Conservation (phyloP, 2,797 vertebrate species). For the Manis pentadactyla region DNA sequence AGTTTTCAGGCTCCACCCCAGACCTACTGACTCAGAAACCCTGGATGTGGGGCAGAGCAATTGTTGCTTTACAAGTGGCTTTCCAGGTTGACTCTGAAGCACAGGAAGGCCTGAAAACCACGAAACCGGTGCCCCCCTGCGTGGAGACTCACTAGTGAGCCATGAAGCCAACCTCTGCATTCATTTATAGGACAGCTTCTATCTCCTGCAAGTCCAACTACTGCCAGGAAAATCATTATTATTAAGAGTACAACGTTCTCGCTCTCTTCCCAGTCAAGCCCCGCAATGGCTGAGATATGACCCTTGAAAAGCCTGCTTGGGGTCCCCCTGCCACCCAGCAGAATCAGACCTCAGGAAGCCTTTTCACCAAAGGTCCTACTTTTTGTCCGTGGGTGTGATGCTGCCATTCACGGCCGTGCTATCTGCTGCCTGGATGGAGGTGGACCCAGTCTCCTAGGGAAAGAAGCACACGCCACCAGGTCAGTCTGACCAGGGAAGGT, state of each 20-base stretch:
- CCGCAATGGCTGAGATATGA: neutral
- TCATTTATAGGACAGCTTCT: neutral
- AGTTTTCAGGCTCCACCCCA: neutral
- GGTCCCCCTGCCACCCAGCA: neutral
- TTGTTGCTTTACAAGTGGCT: neutral
- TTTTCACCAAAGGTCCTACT: conserved; percentile 87
- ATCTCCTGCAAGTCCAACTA: neutral
- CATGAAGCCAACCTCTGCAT: neutral
- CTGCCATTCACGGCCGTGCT: conserved; percentile 99
- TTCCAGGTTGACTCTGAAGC: neutral
- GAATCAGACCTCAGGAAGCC: conserved; percentile 8
- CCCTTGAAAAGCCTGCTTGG: neutral
- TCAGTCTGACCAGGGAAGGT: neutral
- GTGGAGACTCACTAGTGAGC: neutral
- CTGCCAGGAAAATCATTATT: neutral
- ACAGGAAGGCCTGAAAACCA: neutral
- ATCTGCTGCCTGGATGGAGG: conserved; percentile 99
- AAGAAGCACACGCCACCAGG: conserved; percentile 33
- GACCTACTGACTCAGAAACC: neutral
- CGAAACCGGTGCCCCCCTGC: neutral
- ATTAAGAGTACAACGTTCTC: neutral
- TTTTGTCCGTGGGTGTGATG: conserved; percentile 98
- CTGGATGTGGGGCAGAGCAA: neutral
- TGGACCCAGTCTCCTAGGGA: conserved; percentile 94
- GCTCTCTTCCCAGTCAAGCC: neutral